A percentile compares a stretch with the other conserved stretches of the same genome.
phyloP scores from a whole-genome alignment of 53 echinoderm and acorn worm species.

The Echinarachnius parma region DNA sequence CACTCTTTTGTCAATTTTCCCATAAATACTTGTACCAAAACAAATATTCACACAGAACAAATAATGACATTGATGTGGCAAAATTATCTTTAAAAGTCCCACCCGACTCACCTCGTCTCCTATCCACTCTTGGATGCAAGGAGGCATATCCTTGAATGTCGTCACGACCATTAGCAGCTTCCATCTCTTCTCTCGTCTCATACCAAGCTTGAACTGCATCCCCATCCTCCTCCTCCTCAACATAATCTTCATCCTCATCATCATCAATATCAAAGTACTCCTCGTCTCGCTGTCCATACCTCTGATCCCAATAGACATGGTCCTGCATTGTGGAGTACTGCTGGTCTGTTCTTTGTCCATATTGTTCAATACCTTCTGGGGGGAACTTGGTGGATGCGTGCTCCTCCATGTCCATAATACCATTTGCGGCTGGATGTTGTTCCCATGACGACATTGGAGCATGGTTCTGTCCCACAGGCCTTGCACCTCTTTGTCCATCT shows the following conservation, averaged over 20 bases:
- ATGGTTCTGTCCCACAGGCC: neutral
- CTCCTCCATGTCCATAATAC: neutral
- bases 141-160: conserved; percentile 30
- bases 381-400: conserved; percentile 21
- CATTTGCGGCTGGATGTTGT: neutral
- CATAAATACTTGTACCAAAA: too few species aligned
- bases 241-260: neutral
- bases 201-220: conserved; percentile 23
- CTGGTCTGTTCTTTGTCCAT: neutral
- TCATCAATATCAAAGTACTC: neutral
- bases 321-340: too few species aligned
- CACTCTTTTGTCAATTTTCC: too few species aligned
- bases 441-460: neutral
- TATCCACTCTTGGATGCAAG: conserved; percentile 13
- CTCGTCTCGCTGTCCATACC: neutral
- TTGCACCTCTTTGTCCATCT: neutral
- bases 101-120: too few species aligned
- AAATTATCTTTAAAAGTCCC: too few species aligned
- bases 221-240: conserved; percentile 6
- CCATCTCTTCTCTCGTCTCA: conserved; percentile 24
- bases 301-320: too few species aligned
- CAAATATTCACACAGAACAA: too few species aligned
- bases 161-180: neutral
- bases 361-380: neutral
- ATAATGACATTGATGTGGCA: too few species aligned